Evolutionary conservation across 2,888 invertebrate species (phyloP).

Genomic region (Scaptodrosophila latifasciaeformis): DNA sequence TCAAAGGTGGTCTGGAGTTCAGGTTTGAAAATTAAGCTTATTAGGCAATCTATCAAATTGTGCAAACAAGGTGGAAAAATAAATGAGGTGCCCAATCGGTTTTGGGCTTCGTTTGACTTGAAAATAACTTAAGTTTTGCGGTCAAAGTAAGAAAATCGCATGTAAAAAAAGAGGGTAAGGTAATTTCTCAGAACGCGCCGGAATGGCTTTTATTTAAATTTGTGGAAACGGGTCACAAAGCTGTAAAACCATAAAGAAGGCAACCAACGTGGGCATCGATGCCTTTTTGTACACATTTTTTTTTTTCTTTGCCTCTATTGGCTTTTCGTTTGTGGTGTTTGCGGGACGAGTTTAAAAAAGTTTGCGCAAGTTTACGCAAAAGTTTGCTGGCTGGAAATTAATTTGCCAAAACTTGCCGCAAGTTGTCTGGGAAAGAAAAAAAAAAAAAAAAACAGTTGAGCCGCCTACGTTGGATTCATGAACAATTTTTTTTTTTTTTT

Average conservation of each 20-base stretch:
- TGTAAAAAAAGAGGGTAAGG: background rate
- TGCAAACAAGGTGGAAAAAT: slow-evolving; percentile 41
- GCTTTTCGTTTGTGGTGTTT: slow-evolving; percentile 47
- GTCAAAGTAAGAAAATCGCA: too few species aligned
- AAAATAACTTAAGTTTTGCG: background rate
- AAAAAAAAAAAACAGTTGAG: slow-evolving; percentile 16
- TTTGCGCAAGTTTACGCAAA: slow-evolving; percentile 52
- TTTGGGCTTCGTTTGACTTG: background rate
- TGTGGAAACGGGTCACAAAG: slow-evolving; percentile 68
- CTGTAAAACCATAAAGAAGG: slow-evolving; percentile 66
- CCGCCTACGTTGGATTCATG: slow-evolving; percentile 29
- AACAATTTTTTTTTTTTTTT: too few species aligned
- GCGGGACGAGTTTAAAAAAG: slow-evolving; percentile 63
- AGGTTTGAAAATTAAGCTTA: slow-evolving; percentile 62
- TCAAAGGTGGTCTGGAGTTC: slow-evolving; percentile 51
- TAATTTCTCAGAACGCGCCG: too few species aligned
- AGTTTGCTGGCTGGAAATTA: slow-evolving; percentile 64
- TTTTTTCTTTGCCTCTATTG: too few species aligned
- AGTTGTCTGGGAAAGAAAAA: slow-evolving; percentile 48
- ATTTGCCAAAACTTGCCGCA: slow-evolving; percentile 67
- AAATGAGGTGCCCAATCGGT: slow-evolving; percentile 1
- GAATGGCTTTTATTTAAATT: slow-evolving; percentile 62
- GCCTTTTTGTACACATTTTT: too few species aligned
- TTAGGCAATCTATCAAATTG: slow-evolving; percentile 70
- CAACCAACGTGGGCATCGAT: too few species aligned